phyloP scores from a whole-genome alignment of 2,797 vertebrate genomes.

The Phalloptychus januarius region DNA sequence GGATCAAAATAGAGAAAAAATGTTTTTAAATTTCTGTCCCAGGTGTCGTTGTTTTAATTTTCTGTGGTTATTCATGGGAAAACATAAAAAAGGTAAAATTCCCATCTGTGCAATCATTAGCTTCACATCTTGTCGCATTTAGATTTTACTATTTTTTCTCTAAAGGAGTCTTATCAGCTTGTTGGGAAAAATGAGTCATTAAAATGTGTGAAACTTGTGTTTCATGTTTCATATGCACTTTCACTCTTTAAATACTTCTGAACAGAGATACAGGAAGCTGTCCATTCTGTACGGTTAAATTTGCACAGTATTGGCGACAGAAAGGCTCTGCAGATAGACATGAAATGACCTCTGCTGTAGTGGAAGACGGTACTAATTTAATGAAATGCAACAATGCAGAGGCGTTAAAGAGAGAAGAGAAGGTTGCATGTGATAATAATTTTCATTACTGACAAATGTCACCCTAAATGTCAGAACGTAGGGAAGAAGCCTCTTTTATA shows the following conservation, averaged over 20 bases:
- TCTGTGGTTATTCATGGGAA: not conserved
- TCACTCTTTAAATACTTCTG: not conserved
- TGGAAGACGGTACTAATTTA: not conserved
- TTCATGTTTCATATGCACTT: not conserved
- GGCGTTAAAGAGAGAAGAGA: not conserved
- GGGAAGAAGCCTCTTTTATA: not conserved
- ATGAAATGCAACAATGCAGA: constrained; percentile 2
- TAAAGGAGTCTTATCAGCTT: not conserved
- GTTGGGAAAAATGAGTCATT: not conserved
- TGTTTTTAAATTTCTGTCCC: not conserved
- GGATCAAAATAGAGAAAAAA: not conserved
- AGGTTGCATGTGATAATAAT: not conserved
- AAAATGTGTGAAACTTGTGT: not conserved
- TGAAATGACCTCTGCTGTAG: not conserved
- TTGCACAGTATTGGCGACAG: not conserved
- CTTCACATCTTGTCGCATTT: not conserved
- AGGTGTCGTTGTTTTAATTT: not conserved
- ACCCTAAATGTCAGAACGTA: constrained; percentile 6
- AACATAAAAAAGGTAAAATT: not conserved
- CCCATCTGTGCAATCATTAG: not conserved
- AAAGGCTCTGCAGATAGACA: not conserved
- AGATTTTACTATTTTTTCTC: not conserved
- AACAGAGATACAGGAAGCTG: not conserved
- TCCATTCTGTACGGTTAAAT: not conserved
- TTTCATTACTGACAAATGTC: not conserved